Conservation (phyloP, 1,140 invertebrate genomes). For the Antheraea mylitta region DNA sequence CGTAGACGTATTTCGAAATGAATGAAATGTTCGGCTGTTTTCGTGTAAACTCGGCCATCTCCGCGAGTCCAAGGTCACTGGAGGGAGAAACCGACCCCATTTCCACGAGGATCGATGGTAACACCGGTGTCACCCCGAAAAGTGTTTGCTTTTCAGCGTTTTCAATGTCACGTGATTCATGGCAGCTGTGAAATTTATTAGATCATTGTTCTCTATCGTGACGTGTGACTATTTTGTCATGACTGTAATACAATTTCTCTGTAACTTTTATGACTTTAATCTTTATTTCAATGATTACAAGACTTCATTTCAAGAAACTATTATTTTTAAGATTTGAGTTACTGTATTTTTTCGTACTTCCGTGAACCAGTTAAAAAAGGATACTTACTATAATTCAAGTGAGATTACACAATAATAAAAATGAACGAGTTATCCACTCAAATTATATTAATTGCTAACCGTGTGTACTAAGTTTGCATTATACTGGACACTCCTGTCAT, state of each 20-base stretch:
- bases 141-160: slow-evolving; percentile 47
- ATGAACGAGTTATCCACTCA: too few relatives aligned
- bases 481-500: too few relatives aligned
- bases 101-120: slow-evolving; percentile 69
- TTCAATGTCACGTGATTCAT: slow-evolving; percentile 73
- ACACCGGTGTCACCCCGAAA: slow-evolving; percentile 53
- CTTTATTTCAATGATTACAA: not conserved
- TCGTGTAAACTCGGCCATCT: slow-evolving; percentile 44
- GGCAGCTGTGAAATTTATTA: slow-evolving; percentile 27
- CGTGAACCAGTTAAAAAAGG: too few relatives aligned
- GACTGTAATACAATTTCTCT: not conserved
- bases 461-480: too few relatives aligned
- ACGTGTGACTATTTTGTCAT: not conserved
- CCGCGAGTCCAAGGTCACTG: slow-evolving; percentile 48
- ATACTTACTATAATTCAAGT: too few relatives aligned
- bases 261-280: not conserved
- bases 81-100: slow-evolving; percentile 51
- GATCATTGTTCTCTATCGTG: slow-evolving; percentile 56
- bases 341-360: too few relatives aligned
- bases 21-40: slow-evolving; percentile 50
- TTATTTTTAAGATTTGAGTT: too few relatives aligned
- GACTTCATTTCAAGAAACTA: too few relatives aligned
- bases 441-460: too few relatives aligned
- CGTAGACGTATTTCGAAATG: slow-evolving; percentile 20
- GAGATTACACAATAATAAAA: too few relatives aligned